Conservation (phyloP, 1,140 invertebrate genomes). For the Solenopsis invicta region DNA sequence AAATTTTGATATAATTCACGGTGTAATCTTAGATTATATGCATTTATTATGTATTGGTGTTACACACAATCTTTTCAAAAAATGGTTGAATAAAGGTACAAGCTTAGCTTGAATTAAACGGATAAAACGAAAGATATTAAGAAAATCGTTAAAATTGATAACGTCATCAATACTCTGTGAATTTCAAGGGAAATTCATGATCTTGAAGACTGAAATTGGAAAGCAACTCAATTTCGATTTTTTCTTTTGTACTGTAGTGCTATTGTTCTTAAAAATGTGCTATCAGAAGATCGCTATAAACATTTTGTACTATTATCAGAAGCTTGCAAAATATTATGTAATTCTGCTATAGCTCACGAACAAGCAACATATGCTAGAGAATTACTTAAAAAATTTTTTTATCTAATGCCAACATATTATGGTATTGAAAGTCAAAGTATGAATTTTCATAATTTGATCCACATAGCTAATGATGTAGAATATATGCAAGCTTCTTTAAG, state of each 20-base stretch:
- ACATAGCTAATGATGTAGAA: background rate
- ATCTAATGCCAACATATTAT: conserved; percentile 8
- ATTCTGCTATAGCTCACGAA: background rate
- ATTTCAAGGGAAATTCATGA: background rate
- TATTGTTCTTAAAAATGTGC: background rate
- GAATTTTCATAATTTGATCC: background rate
- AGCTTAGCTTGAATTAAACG: background rate
- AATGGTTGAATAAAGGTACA: background rate
- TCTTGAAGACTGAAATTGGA: conserved; percentile 6
- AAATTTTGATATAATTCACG: background rate
- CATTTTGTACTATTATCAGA: background rate
- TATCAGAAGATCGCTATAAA: background rate
- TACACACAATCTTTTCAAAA: background rate
- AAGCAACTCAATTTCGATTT: too few relatives aligned
- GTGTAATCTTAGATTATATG: conserved; percentile 1
- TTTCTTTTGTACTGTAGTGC: background rate
- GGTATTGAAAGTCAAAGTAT: background rate
- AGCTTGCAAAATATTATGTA: conserved; percentile 14
- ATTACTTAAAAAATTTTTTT: conserved; percentile 11
- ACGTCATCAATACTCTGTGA: background rate
- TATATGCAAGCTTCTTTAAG: background rate
- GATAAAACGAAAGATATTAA: conserved; percentile 3
- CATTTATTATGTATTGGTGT: conserved; percentile 10
- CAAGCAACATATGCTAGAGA: background rate
- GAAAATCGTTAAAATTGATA: background rate